phyloP scores from a whole-genome alignment of 2,888 invertebrate species.

The Julus scanicus region DNA sequence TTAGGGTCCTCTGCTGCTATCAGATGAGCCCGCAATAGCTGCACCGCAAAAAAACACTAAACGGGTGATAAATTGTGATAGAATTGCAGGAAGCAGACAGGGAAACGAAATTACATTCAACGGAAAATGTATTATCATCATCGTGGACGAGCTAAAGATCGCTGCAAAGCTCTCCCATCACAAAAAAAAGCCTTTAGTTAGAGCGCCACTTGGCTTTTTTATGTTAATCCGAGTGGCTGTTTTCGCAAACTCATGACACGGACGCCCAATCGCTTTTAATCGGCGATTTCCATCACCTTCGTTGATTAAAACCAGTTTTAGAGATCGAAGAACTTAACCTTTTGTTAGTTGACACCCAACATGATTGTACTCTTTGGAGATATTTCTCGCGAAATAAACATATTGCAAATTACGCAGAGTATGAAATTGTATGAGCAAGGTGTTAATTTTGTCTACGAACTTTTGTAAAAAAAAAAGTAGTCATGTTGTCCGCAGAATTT shows the following conservation, averaged over 20 bases:
- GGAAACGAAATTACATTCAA: conserved; percentile 47
- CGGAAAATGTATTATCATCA: conserved; percentile 47
- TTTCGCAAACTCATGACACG: conserved; percentile 37
- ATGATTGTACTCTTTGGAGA: too few species aligned
- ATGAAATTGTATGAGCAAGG: too few species aligned
- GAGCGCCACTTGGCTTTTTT: conserved; percentile 26
- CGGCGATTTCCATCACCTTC: background rate
- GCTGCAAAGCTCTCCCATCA: background rate
- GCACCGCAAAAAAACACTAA: conserved; percentile 41
- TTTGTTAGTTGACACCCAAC: background rate
- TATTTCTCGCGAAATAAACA: too few species aligned
- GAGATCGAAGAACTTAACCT: background rate
- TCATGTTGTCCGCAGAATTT: too few species aligned
- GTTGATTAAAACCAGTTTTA: background rate
- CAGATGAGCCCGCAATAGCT: conserved; percentile 38
- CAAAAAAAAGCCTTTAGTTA: background rate
- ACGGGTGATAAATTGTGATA: conserved; percentile 47
- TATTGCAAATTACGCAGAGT: too few species aligned
- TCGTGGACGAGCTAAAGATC: conserved; percentile 34
- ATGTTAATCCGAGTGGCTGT: conserved; percentile 18
- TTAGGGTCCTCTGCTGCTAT: conserved; percentile 5
- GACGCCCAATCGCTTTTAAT: conserved; percentile 7
- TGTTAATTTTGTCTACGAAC: background rate
- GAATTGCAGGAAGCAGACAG: conserved; percentile 47
- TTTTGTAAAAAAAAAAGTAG: too few species aligned